Percentiles rank a stretch among this genome's conserved stretches.
Evolutionary conservation across 2,797 vertebrate species (phyloP).

Genomic region (Etheostoma nigrum): DNA sequence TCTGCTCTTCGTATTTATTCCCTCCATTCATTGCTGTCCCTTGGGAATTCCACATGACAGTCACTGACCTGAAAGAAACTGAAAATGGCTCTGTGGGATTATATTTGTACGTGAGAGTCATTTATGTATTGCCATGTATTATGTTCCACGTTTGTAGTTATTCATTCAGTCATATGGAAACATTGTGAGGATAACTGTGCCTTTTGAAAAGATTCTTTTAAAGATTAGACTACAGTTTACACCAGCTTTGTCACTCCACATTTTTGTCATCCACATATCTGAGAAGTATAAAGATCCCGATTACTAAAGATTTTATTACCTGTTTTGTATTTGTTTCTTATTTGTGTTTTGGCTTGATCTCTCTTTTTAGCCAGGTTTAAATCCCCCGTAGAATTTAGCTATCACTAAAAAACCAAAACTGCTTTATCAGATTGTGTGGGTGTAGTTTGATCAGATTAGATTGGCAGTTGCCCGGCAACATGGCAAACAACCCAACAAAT

Average conservation of each 20-base stretch:
- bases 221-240: constrained; percentile 9
- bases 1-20: constrained; percentile 10
- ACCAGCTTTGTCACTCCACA: neutral
- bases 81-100: constrained; percentile 3
- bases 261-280: constrained; percentile 3
- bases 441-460: neutral
- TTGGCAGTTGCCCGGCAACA: neutral
- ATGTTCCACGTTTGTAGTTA: constrained; percentile 21
- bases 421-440: neutral
- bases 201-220: constrained; percentile 20
- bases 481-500: too few species aligned
- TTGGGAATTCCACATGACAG: constrained; percentile 19
- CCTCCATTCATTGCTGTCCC: constrained; percentile 22
- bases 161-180: constrained; percentile 8
- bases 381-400: neutral
- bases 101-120: constrained; percentile 1
- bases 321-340: constrained; percentile 6
- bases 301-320: neutral
- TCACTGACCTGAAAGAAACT: constrained; percentile 45
- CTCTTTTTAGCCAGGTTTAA: neutral
- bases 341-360: neutral
- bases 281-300: constrained; percentile 11
- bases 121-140: constrained; percentile 9
- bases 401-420: neutral
- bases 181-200: neutral